Percentiles rank a stretch among this genome's conserved stretches.
phyloP scores from a whole-genome alignment of 2,797 vertebrate genomes.

The Chloroceryle amazona region DNA sequence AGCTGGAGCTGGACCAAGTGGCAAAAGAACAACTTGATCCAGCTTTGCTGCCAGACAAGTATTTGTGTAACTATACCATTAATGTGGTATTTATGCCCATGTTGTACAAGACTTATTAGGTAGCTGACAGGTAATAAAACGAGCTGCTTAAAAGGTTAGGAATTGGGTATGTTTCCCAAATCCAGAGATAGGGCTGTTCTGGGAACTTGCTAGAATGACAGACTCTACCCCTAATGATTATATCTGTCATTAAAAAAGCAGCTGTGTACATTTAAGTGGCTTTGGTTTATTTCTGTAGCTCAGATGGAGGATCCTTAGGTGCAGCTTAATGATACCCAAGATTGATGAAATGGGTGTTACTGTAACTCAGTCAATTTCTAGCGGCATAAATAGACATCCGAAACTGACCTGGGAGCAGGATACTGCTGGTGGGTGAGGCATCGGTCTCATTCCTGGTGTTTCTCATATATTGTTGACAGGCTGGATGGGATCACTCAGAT shows the following conservation, averaged over 20 bases:
- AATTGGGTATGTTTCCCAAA: background rate
- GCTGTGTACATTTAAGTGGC: background rate
- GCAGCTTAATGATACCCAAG: background rate
- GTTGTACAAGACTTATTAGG: background rate
- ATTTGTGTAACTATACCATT: background rate
- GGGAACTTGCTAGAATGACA: background rate
- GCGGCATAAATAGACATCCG: background rate
- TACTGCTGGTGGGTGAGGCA: accelerated
- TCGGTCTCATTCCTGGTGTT: background rate
- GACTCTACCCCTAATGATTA: background rate
- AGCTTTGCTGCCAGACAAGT: background rate
- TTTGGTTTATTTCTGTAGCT: background rate
- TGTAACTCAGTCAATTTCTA: background rate
- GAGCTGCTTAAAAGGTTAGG: background rate
- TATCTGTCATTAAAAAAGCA: background rate
- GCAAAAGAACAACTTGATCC: background rate
- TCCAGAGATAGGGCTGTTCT: background rate
- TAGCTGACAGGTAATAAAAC: background rate
- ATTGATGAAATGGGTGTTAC: background rate
- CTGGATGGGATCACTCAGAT: background rate
- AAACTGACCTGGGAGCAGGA: background rate
- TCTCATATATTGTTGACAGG: background rate
- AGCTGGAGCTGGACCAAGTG: background rate
- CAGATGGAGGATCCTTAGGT: background rate
- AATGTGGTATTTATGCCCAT: background rate